Conservation (phyloP, 1,140 invertebrate species). For the Leptinotarsa lineolata region DNA sequence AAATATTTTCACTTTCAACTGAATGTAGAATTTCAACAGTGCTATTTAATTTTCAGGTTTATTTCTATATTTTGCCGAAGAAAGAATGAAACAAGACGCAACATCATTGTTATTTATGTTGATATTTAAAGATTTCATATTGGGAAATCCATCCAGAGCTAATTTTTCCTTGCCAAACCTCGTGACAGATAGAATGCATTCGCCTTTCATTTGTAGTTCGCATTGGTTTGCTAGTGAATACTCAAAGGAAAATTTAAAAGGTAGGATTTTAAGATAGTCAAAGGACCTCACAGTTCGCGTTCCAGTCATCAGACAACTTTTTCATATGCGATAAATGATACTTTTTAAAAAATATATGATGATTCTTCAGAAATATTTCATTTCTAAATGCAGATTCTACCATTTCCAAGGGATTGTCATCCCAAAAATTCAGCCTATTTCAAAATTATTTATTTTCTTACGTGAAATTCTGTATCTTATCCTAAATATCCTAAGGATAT, state of each 20-base stretch:
- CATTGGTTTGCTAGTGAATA: slow-evolving; percentile 60
- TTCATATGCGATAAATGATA: too few species aligned
- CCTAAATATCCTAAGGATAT: too few species aligned
- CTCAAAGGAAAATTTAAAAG: slow-evolving; percentile 35
- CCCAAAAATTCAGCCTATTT: too few species aligned
- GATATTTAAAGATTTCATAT: slow-evolving; percentile 58
- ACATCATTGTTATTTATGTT: slow-evolving; percentile 58
- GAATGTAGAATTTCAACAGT: neutral
- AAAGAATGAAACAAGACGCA: slow-evolving; percentile 57
- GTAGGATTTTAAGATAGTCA: slow-evolving; percentile 30
- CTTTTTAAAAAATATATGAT: too few species aligned
- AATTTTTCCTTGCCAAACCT: slow-evolving; percentile 60
- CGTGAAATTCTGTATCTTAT: too few species aligned
- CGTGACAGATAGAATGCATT: slow-evolving; percentile 54
- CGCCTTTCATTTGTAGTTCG: slow-evolving; percentile 58
- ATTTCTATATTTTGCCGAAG: slow-evolving; percentile 62
- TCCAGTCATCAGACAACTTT: neutral
- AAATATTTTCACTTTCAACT: neutral
- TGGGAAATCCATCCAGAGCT: slow-evolving; percentile 50
- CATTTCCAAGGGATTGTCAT: too few species aligned
- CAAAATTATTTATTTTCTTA: too few species aligned
- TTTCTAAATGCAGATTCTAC: too few species aligned
- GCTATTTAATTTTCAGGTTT: slow-evolving; percentile 54
- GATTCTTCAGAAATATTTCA: too few species aligned
- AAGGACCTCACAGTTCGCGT: neutral